phyloP scores from a whole-genome alignment of 2,113 vertebrate species.

The Dicrurus megarhynchus region DNA sequence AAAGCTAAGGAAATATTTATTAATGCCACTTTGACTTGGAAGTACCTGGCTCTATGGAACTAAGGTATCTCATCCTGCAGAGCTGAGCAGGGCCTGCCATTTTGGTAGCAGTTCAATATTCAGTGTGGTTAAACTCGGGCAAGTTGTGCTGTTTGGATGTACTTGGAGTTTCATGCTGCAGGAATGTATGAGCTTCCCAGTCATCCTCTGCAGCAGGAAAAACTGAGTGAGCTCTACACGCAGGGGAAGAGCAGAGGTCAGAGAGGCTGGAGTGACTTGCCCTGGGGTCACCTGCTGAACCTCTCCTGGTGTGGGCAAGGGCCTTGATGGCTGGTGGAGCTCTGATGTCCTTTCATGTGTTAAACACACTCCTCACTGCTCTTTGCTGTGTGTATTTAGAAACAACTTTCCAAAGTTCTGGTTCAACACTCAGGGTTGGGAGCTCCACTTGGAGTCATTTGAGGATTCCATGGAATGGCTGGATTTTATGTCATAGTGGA shows the following conservation, averaged over 20 bases:
- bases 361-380: not conserved
- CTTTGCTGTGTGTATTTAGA: not conserved
- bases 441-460: not conserved
- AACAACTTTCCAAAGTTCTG: not conserved
- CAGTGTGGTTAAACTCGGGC: not conserved
- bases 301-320: not conserved
- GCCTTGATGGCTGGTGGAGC: not conserved
- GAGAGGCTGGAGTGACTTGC: not conserved
- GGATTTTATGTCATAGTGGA: not conserved
- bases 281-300: not conserved
- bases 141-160: not conserved
- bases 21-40: not conserved
- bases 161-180: not conserved
- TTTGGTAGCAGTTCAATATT: not conserved
- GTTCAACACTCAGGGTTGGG: not conserved
- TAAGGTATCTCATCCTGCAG: not conserved
- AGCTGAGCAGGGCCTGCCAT: not conserved
- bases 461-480: not conserved
- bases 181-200: not conserved
- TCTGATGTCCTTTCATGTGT: not conserved
- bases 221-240: accelerated
- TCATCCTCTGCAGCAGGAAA: not conserved
- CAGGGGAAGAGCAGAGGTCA: not conserved
- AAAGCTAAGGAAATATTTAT: not conserved
- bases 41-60: not conserved